Conservation (phyloP, 2,888 invertebrate species). For the Agriopis marginaria region DNA sequence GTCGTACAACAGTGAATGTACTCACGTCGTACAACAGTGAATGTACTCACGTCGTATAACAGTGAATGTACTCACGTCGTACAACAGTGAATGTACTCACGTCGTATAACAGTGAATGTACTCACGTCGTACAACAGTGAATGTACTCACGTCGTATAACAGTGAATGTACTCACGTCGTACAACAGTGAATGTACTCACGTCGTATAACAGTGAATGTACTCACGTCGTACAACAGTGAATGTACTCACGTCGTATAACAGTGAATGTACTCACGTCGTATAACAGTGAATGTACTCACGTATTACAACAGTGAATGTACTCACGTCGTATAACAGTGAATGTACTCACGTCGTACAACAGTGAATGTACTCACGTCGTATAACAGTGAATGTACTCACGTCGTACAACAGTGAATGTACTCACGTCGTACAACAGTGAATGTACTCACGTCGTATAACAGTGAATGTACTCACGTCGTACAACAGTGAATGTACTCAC, state of each 20-base stretch:
- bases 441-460: background rate
- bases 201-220: background rate
- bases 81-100: background rate
- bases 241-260: background rate
- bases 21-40: background rate
- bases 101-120: background rate
- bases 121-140: background rate
- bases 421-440: background rate
- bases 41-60: background rate
- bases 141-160: background rate
- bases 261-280: background rate
- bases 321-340: background rate
- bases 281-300: background rate
- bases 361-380: background rate
- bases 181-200: background rate
- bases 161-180: background rate
- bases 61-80: background rate
- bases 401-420: background rate
- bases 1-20: background rate
- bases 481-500: background rate
- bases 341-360: background rate
- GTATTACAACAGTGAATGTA: background rate
- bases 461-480: background rate
- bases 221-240: background rate
- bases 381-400: background rate